Base-by-base conservation (phyloP, 2,113 vertebrate species). In the Sphaerodactylus townsendi region DNA sequence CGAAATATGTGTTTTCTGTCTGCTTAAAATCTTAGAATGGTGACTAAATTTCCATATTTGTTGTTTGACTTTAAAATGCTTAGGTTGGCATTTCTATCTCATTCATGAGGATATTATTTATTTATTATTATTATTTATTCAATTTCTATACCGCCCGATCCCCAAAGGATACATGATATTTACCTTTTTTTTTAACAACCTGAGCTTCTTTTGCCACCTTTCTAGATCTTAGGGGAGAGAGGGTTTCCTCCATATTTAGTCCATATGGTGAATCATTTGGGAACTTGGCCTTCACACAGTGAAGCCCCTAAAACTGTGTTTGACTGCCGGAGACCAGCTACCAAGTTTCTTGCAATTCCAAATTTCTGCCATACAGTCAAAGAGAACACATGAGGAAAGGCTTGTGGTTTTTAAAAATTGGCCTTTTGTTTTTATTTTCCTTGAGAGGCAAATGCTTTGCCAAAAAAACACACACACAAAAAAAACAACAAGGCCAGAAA, bases 311-410 rank as follows among this genome's bases (percentile, higher is more conserved):
- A 95, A 92, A 88, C 93, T 93, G 53, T 86, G 85, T 93, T 92
- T 86, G 78, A 59, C 92, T 90, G 90, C 92, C 92, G 93, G 90
- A 90, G 91, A 33, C 91, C 86, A 86, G 70, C 89, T 92, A 85
- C 86, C 35, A 33, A 87, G 91, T 89, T 92, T 96, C 92, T 89
- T 88, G 79, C 92, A 89, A 94, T 84, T 95, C 89, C 92, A 90
- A 88, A 84, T 91, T 91, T 90, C 86, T 87, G 77, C 90, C 84
- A 64, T 85, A 85, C 82, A 90, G 83, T 86, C 92, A 71, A 83
- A 92, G 89, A 90, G 85, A 48, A 30, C 73, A 93, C 80, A 87
- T 69, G 15, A 80, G 92, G 87, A 91, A 91, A 87, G 89, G 89
- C 88, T 86, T 83, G 89, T 86, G 87, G 90, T 81, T 89, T 92